A percentile compares a stretch with the other conserved stretches of the same genome.
Conservation (phyloP, 1,140 invertebrate species). For the Formica selysi region DNA sequence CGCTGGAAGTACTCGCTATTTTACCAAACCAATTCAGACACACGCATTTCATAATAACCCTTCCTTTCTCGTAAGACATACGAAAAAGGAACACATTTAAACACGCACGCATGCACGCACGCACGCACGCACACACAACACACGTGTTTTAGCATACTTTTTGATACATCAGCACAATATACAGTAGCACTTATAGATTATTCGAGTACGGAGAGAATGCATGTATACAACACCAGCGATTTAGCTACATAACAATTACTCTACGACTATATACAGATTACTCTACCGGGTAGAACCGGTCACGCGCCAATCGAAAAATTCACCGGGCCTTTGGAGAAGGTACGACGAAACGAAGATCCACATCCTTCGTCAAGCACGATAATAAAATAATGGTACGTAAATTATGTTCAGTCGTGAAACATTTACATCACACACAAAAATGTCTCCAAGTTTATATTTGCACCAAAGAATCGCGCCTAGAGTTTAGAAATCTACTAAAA, state of each 20-base stretch:
- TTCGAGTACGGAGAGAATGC: conserved; percentile 63
- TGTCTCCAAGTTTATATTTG: conserved; percentile 7
- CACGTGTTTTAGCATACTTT: conserved; percentile 13
- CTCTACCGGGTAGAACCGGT: conserved; percentile 75
- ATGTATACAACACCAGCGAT: conserved; percentile 81
- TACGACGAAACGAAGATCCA: conserved; percentile 40
- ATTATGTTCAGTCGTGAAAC: conserved; percentile 36
- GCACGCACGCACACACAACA: conserved; percentile 18
- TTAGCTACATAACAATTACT: conserved; percentile 84
- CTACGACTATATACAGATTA: conserved; percentile 83
- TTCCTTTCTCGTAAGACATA: conserved; percentile 8
- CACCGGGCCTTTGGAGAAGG: conserved; percentile 29
- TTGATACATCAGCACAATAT: conserved; percentile 50
- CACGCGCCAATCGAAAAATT: conserved; percentile 70
- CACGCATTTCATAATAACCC: conserved; percentile 31
- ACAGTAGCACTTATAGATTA: conserved; percentile 63
- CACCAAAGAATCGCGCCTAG: conserved; percentile 10
- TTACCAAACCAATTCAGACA: conserved; percentile 53
- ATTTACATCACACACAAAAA: conserved; percentile 34
- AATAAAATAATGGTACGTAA: conserved; percentile 53
- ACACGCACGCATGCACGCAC: conserved; percentile 1
- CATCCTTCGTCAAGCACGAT: conserved; percentile 16
- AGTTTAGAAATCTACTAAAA: conserved; percentile 20
- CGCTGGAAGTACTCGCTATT: conserved; percentile 44
- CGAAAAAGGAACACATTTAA: background rate